Evolutionary conservation across 2,113 vertebrate genomes (phyloP).

Genomic region (Sorex araneus): DNA sequence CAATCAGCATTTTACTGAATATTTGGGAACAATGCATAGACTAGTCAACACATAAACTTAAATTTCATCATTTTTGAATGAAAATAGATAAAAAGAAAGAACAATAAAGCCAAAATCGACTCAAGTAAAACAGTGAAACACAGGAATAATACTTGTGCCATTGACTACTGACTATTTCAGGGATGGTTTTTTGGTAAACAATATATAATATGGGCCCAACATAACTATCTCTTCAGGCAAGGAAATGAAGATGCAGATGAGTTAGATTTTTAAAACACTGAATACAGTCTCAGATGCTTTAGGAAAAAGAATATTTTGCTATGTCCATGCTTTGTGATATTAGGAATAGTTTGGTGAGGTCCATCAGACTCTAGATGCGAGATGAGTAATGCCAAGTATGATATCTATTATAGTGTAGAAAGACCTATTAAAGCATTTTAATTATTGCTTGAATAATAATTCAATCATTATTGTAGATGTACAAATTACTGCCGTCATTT

Average conservation of each 20-base stretch:
- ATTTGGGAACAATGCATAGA: neutral
- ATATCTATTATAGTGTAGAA: neutral
- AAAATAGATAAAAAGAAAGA: neutral
- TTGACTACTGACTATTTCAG: slow-evolving; percentile 8
- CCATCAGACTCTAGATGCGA: neutral
- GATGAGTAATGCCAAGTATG: neutral
- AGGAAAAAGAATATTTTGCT: neutral
- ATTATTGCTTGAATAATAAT: neutral
- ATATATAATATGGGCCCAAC: neutral
- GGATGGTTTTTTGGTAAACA: neutral
- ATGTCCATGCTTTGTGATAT: neutral
- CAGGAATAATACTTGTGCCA: neutral
- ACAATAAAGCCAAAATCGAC: neutral
- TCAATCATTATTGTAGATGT: neutral
- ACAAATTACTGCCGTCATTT: neutral
- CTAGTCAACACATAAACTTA: neutral
- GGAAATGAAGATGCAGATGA: neutral
- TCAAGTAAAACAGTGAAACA: neutral
- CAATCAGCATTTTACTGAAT: neutral
- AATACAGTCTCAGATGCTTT: neutral
- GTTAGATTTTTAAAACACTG: neutral
- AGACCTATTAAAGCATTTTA: neutral
- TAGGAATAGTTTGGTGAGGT: neutral
- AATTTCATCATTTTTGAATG: neutral
- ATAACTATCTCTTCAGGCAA: neutral